Evolutionary conservation across 64 coral and sea anemone genomes (phyloP), one percentile per base, ranked within the genome.

Genomic region (Orbicella faveolata): DNA sequence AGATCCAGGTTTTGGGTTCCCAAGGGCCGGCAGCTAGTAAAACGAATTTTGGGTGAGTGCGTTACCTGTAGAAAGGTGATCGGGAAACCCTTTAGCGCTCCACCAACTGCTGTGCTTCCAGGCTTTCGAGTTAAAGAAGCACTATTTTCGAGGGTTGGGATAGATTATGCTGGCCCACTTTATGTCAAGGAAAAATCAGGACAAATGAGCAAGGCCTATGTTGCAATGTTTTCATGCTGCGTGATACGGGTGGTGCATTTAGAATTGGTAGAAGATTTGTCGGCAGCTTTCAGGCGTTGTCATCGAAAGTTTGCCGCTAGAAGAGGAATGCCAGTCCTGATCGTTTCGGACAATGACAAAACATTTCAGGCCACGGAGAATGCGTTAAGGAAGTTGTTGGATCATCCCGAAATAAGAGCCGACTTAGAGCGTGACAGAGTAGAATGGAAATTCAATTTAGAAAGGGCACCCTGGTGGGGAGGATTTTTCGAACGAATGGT

Each of bases 1-100:
- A 83, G 89, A 64, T 75, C 84, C 2, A 91, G 79, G 73, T 95
- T 76, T 70, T 95, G 94, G 94, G 85, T 95, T n/a, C 84, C 89
- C 15, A 88, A 57, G 66, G 89, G 89, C 17, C 88, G 94, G 64
- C 84, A 92, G 44, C 33, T 61, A 23, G 93, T 94, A 34, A 94
- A 90, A 79, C 73, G 72, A 76, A 55, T 94, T 51, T 26, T 94
- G 33, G 23, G 35, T 75, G 55, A 63, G 21, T 94, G 93, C 72
- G 81, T 90, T 52, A 85, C 78, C 26, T 94, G 93, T 77, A 90
- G 19, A 81, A 80, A 66, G 23, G 10, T 77, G 34, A 62, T 33
- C 36, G 67, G 82, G 15, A 90, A 90, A 63, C 81, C 73, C 21
- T 86, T n/a, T 44, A 78, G 11, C 37, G 20, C 82, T 36, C 92